Evolutionary conservation across 2,113 vertebrate species (phyloP).

Genomic region (Emydocephalus ijimae): DNA sequence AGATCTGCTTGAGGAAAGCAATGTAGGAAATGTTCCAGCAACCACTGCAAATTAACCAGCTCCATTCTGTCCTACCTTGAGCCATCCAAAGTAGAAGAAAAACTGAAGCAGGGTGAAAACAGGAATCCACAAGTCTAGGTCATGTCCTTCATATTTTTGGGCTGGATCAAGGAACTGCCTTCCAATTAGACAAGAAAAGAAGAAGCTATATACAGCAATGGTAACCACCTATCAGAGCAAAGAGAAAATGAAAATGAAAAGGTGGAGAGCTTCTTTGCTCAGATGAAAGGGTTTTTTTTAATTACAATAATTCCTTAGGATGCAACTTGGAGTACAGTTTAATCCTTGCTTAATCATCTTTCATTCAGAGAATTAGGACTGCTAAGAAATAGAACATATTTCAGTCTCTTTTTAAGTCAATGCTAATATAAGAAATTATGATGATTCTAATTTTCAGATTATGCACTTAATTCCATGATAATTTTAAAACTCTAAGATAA

Average conservation of each 20-base stretch:
- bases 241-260: not conserved
- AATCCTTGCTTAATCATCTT: not conserved
- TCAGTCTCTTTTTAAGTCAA: not conserved
- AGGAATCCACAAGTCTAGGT: constrained; percentile 86
- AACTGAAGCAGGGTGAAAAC: constrained; percentile 94
- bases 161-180: constrained; percentile 89
- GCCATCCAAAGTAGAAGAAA: constrained; percentile 93
- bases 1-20: not conserved
- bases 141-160: constrained; percentile 83
- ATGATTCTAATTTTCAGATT: not conserved
- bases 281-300: not conserved
- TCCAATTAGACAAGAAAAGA: constrained; percentile 89
- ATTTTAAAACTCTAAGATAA: not conserved
- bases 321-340: not conserved
- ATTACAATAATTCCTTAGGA: not conserved
- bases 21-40: not conserved
- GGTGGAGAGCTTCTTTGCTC: not conserved
- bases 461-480: not conserved
- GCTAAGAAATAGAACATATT: not conserved
- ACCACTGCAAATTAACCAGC: not conserved
- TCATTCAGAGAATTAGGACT: not conserved
- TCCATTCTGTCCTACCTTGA: constrained; percentile 75
- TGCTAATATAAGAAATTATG: not conserved
- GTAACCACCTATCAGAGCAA: constrained; percentile 81
- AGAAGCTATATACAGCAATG: constrained; percentile 91